Conservation (phyloP, 2,888 invertebrate genomes). For the Ichneumoninae sp. region DNA sequence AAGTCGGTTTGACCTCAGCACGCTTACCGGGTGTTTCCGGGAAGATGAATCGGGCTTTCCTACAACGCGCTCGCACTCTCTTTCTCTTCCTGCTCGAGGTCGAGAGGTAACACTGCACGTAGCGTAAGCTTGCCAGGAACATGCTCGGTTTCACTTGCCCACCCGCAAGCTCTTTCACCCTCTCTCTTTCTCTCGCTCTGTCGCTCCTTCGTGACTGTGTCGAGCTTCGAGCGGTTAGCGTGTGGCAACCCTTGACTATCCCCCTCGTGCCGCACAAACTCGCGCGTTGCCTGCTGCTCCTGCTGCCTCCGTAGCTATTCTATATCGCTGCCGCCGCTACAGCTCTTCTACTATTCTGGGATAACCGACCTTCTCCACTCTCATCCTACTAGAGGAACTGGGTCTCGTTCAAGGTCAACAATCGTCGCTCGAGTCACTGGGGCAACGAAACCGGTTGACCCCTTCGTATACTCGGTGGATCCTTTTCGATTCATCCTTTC, state of each 20-base stretch:
- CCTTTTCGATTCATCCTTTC: slow-evolving; percentile 1
- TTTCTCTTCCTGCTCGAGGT: slow-evolving; percentile 30
- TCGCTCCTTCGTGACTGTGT: slow-evolving; percentile 3
- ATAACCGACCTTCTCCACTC: slow-evolving; percentile 62
- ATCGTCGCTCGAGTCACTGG: slow-evolving; percentile 34
- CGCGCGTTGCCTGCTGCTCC: slow-evolving; percentile 39
- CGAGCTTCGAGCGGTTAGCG: slow-evolving; percentile 29
- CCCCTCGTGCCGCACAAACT: slow-evolving; percentile 37
- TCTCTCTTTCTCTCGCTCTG: slow-evolving; percentile 11
- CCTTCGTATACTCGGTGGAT: background rate
- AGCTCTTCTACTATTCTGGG: slow-evolving; percentile 51
- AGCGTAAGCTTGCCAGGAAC: slow-evolving; percentile 31
- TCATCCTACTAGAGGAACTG: slow-evolving; percentile 51
- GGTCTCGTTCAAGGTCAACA: slow-evolving; percentile 65
- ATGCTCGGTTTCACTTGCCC: slow-evolving; percentile 19
- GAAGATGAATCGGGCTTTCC: slow-evolving; percentile 61
- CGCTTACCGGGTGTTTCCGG: slow-evolving; percentile 48
- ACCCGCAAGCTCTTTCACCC: slow-evolving; percentile 21
- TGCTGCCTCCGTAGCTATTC: slow-evolving; percentile 36
- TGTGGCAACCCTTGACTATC: slow-evolving; percentile 40
- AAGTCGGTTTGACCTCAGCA: slow-evolving; percentile 43
- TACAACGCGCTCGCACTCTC: slow-evolving; percentile 21
- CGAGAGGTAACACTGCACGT: slow-evolving; percentile 15
- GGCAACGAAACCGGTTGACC: slow-evolving; percentile 17
- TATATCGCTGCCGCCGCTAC: slow-evolving; percentile 6